Percentiles rank a stretch among this genome's conserved stretches.
Evolutionary conservation across 2,797 vertebrate species (phyloP).

Genomic region (Platalea minor): DNA sequence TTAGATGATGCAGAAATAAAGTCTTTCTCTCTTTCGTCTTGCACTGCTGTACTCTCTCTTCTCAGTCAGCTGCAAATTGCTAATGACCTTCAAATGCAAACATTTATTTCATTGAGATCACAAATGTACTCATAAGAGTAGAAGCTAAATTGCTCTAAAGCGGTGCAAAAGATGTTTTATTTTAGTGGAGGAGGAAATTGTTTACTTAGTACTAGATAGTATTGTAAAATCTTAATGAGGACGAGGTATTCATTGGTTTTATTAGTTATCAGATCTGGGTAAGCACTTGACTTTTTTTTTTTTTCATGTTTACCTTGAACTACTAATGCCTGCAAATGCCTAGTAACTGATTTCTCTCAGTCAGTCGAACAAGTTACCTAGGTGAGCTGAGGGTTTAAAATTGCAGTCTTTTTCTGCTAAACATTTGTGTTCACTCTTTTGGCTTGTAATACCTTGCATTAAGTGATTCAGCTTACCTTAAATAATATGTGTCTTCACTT

Average conservation of each 20-base stretch:
- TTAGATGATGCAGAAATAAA: background rate
- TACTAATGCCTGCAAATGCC: background rate
- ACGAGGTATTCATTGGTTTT: background rate
- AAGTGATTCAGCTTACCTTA: background rate
- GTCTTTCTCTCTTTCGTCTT: background rate
- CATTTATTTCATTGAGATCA: background rate
- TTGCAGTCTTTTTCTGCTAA: background rate
- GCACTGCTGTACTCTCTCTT: accelerated
- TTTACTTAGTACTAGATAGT: background rate
- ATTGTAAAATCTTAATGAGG: background rate
- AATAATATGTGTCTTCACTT: background rate
- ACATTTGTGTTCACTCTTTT: background rate
- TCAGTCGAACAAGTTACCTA: background rate
- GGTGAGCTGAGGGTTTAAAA: background rate
- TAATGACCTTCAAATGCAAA: background rate
- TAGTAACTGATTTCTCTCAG: background rate
- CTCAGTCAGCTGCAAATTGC: background rate
- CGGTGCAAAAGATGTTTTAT: background rate
- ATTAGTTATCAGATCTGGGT: background rate
- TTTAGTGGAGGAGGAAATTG: background rate
- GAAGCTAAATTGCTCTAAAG: background rate
- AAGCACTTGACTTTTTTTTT: background rate
- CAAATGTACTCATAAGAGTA: background rate
- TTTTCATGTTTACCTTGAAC: background rate
- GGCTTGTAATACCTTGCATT: background rate